Percentiles rank a stretch among this genome's conserved stretches.
Evolutionary conservation across 2,113 vertebrate genomes (phyloP).

Genomic region (Bucco capensis): DNA sequence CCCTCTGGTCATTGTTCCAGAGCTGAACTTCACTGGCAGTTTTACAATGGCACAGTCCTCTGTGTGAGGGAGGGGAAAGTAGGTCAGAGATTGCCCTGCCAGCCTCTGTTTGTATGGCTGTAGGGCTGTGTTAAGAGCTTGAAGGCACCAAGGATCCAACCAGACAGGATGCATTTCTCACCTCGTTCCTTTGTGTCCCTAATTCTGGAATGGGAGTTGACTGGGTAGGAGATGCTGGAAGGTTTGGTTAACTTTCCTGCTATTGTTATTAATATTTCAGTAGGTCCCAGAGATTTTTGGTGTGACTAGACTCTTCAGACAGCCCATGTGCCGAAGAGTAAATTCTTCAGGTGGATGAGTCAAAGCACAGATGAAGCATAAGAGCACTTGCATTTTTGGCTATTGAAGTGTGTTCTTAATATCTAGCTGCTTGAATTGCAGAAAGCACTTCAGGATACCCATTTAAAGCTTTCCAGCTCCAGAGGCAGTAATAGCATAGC

Average conservation of each 20-base stretch:
- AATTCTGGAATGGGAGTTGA: neutral
- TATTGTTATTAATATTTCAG: fast-evolving
- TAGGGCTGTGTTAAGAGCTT: neutral
- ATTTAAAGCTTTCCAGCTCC: neutral
- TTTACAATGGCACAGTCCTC: constrained; percentile 12
- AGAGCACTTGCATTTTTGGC: neutral
- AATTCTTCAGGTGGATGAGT: neutral
- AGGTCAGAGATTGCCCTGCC: neutral
- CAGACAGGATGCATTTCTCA: neutral
- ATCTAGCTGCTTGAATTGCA: neutral
- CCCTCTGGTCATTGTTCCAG: neutral
- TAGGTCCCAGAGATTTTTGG: neutral
- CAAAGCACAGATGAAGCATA: neutral
- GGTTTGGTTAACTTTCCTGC: neutral
- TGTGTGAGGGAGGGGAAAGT: neutral
- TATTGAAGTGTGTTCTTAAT: neutral
- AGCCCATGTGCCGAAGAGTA: neutral
- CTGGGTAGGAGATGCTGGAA: neutral
- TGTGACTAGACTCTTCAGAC: neutral
- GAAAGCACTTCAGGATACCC: neutral
- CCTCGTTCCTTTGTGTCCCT: neutral
- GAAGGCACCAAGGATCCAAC: neutral
- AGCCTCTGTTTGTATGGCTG: fast-evolving
- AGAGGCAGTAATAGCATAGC: neutral
- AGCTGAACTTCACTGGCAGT: constrained; percentile 40